A percentile compares a stretch with the other conserved stretches of the same genome.
phyloP scores from a whole-genome alignment of 2,797 vertebrate genomes.

The Xenentodon cancila region DNA sequence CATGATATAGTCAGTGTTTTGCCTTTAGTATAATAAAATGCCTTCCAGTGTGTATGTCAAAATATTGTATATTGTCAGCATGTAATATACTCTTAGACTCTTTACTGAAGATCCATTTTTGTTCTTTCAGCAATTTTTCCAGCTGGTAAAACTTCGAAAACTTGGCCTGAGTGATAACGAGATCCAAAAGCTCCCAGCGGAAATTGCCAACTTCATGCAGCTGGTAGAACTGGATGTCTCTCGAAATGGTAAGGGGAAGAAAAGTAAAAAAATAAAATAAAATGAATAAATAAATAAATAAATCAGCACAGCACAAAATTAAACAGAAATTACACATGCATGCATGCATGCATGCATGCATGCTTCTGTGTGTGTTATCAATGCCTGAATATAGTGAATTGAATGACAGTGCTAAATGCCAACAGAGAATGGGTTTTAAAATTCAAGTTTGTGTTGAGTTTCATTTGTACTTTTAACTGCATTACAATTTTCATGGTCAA shows the following conservation, averaged over 20 bases:
- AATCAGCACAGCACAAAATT: neutral
- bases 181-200: slow-evolving; percentile 94
- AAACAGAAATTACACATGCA: neutral
- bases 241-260: slow-evolving; percentile 89
- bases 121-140: slow-evolving; percentile 93
- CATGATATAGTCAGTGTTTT: too few species aligned
- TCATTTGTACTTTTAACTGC: too few species aligned
- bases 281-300: slow-evolving; percentile 42
- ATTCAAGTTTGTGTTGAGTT: slow-evolving; percentile 8
- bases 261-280: too few species aligned
- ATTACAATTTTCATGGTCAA: too few species aligned
- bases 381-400: slow-evolving; percentile 1
- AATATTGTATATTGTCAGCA: neutral
- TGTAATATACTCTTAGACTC: neutral
- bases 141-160: slow-evolving; percentile 95
- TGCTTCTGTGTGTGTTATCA: neutral
- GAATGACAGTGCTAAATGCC: slow-evolving; percentile 13
- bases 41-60: neutral
- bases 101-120: slow-evolving; percentile 4
- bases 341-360: neutral
- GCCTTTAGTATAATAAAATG: too few species aligned
- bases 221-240: slow-evolving; percentile 97
- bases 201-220: slow-evolving; percentile 98
- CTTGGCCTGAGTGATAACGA: slow-evolving; percentile 98
- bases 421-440: slow-evolving; percentile 13